Evolutionary conservation across 2,113 vertebrate species (phyloP).

Genomic region (Oryzias woworae): DNA sequence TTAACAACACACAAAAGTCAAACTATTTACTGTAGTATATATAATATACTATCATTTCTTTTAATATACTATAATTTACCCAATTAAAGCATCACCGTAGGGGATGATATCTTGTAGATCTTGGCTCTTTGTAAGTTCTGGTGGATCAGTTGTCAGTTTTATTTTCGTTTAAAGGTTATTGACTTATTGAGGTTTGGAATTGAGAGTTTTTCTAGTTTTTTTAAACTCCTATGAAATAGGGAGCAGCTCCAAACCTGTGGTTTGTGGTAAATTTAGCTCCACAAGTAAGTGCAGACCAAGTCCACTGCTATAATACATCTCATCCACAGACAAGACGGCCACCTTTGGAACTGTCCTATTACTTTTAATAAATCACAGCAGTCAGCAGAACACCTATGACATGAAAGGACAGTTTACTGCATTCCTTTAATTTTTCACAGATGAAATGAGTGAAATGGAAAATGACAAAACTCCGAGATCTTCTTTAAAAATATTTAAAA

Average conservation of each 20-base stretch:
- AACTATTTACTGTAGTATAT: too few relatives aligned
- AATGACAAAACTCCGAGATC: neutral
- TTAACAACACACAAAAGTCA: too few relatives aligned
- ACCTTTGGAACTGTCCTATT: neutral
- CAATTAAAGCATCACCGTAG: too few relatives aligned
- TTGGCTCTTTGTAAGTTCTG: too few relatives aligned
- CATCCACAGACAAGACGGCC: neutral
- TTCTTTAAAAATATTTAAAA: neutral
- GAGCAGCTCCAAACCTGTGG: constrained; percentile 1
- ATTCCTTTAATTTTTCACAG: neutral
- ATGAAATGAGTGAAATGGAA: neutral
- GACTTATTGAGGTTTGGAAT: too few relatives aligned
- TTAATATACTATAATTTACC: too few relatives aligned
- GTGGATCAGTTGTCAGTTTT: too few relatives aligned
- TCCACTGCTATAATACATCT: constrained; percentile 2
- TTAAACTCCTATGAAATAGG: neutral
- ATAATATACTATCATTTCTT: too few relatives aligned
- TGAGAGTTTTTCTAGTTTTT: too few relatives aligned
- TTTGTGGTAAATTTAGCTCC: constrained; percentile 11
- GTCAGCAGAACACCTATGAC: constrained; percentile 3
- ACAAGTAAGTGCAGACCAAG: constrained; percentile 8
- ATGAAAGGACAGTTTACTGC: neutral
- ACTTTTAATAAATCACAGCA: constrained; percentile 10
- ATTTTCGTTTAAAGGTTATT: too few relatives aligned
- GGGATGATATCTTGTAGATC: too few relatives aligned